Conservation (phyloP, 2,113 vertebrate genomes). For the Hassar affinis region DNA sequence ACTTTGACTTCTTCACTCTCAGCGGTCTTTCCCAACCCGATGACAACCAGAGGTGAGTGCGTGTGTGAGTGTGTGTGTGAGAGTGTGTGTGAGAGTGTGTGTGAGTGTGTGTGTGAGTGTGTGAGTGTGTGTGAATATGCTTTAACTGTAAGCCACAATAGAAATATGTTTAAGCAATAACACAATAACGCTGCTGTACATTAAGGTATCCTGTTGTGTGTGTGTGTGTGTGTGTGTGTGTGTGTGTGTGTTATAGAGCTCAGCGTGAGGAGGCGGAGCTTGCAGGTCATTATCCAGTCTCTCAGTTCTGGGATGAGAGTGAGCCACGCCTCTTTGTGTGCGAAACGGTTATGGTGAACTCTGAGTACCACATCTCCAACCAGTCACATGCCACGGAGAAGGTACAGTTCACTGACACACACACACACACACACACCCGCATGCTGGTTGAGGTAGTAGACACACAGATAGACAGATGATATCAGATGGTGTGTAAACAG, state of each 20-base stretch:
- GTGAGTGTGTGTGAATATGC: background rate
- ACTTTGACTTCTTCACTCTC: no score
- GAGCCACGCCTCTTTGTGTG: conserved; percentile 92
- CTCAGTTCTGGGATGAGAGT: conserved; percentile 91
- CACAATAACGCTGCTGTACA: no score
- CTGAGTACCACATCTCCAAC: conserved; percentile 55
- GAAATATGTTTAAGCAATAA: background rate
- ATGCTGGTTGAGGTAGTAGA: background rate
- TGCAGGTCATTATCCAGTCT: conserved; percentile 72
- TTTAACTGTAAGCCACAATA: background rate
- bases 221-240: background rate
- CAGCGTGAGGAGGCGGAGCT: conserved; percentile 67
- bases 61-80: no score
- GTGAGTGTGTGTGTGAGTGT: background rate
- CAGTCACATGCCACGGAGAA: conserved; percentile 55
- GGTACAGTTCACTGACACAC: conserved; percentile 53
- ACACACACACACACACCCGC: conserved; percentile 3
- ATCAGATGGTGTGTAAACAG: background rate
- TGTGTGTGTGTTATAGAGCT: conserved; percentile 65
- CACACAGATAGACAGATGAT: background rate
- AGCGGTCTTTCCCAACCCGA: no score
- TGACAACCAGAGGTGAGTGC: no score
- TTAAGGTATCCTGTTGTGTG: no score
- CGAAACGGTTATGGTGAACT: conserved; percentile 73
- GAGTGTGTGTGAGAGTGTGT: no score